Evolutionary conservation across 2,888 invertebrate genomes (phyloP).

Genomic region (Microctonus brassicae): DNA sequence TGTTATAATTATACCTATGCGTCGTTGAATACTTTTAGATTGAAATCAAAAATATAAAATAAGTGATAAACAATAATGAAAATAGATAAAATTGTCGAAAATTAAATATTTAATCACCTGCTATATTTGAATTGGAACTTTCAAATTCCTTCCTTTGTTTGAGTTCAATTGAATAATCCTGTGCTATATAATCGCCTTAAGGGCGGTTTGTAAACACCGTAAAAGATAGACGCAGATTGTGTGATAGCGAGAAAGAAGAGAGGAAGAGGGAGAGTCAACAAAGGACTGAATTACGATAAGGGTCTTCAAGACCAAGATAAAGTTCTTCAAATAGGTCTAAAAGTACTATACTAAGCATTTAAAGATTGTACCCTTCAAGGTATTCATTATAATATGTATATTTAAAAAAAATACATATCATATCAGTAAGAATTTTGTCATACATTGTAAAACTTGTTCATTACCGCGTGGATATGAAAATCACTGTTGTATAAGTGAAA

Average conservation of each 20-base stretch:
- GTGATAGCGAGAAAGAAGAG: neutral
- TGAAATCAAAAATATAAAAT: neutral
- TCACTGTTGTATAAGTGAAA: no score
- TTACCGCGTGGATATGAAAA: no score
- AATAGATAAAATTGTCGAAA: neutral
- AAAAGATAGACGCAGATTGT: neutral
- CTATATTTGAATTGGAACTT: neutral
- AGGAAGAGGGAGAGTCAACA: neutral
- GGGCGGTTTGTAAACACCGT: conserved; percentile 32
- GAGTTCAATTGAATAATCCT: conserved; percentile 5
- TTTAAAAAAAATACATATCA: no score
- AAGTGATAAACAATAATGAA: neutral
- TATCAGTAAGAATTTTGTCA: no score
- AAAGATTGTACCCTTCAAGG: neutral
- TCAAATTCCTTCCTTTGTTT: neutral
- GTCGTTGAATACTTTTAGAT: neutral
- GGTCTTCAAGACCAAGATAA: neutral
- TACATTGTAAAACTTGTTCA: no score
- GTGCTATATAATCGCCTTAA: conserved; percentile 43
- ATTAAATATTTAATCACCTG: conserved; percentile 1
- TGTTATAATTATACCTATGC: no score
- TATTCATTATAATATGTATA: neutral
- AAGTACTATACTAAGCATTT: neutral
- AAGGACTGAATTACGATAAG: neutral
- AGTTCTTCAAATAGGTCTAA: neutral